Conservation (phyloP, 2,113 vertebrate species). For the Plecotus auritus region DNA sequence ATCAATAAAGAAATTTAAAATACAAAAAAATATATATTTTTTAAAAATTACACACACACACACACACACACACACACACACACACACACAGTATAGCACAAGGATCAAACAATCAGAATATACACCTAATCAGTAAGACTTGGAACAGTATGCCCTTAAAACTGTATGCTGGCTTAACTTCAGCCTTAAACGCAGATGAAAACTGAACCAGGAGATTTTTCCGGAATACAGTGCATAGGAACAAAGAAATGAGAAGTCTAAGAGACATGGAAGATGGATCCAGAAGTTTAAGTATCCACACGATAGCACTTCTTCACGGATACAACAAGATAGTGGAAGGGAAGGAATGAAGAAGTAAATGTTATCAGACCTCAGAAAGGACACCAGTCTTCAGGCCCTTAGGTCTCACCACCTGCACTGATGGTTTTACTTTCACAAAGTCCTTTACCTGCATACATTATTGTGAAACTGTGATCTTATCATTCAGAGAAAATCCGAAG, state of each 20-base stretch:
- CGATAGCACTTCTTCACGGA: background rate
- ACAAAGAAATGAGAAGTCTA: background rate
- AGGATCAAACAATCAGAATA: background rate
- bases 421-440: background rate
- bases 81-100: background rate
- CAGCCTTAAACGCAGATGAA: background rate
- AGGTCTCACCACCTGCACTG: background rate
- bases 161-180: background rate
- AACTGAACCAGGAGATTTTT: background rate
- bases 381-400: background rate
- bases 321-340: constrained; percentile 8
- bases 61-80: too few species aligned
- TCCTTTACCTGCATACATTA: background rate
- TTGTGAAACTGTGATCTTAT: background rate
- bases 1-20: too few species aligned
- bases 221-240: background rate
- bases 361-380: background rate
- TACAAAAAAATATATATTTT: too few species aligned
- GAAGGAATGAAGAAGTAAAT: background rate
- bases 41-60: too few species aligned
- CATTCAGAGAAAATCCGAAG: constrained; percentile 3
- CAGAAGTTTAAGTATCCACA: background rate
- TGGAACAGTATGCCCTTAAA: background rate
- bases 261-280: background rate
- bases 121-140: background rate